These are phyloP conservation scores for Metridium senile DNA, from an alignment of 92 coral and sea anemone genomes.

Conservation along the genomic window DNA sequence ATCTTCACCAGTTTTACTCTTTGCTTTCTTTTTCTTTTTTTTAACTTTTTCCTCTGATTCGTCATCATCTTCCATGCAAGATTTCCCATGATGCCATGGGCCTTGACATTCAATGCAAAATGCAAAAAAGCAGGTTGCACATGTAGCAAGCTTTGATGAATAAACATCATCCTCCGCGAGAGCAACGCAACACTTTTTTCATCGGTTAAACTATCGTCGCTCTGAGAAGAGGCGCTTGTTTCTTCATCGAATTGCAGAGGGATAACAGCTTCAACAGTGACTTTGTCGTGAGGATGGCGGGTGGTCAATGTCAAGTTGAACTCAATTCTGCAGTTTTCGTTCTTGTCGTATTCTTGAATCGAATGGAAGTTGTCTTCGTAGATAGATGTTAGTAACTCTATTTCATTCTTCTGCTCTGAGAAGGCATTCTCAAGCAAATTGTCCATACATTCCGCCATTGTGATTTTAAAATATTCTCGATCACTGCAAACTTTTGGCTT, in stretches of 20 bases:
- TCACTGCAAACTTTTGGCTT: no score
- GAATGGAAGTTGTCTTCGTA: slow-evolving; percentile 67
- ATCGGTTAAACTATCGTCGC: not conserved
- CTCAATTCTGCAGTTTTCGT: slow-evolving; percentile 38
- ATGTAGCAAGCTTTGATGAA: slow-evolving; percentile 79
- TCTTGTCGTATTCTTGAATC: slow-evolving; percentile 37
- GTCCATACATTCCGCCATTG: slow-evolving; percentile 64
- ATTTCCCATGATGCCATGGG: slow-evolving; percentile 79
- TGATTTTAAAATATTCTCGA: no score
- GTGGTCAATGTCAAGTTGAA: slow-evolving; percentile 67
- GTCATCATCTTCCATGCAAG: slow-evolving; percentile 60
- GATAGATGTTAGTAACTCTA: slow-evolving; percentile 80
- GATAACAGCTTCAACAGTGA: slow-evolving; percentile 74
- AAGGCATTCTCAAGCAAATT: slow-evolving; percentile 26
- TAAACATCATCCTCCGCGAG: slow-evolving; percentile 76
- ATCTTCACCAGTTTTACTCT: not conserved
- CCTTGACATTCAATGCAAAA: slow-evolving; percentile 92
- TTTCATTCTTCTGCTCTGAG: slow-evolving; percentile 83
- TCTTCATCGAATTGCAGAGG: slow-evolving; percentile 45
- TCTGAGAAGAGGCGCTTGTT: not conserved
- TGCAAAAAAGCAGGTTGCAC: slow-evolving; percentile 79
- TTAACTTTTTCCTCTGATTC: slow-evolving; percentile 4
- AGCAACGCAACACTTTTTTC: slow-evolving; percentile 37
- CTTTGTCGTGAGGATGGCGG: slow-evolving; percentile 56
- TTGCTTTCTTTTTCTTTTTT: slow-evolving; percentile 23